Conservation (phyloP, 2,113 vertebrate genomes). For the Brachyistius frenatus region DNA sequence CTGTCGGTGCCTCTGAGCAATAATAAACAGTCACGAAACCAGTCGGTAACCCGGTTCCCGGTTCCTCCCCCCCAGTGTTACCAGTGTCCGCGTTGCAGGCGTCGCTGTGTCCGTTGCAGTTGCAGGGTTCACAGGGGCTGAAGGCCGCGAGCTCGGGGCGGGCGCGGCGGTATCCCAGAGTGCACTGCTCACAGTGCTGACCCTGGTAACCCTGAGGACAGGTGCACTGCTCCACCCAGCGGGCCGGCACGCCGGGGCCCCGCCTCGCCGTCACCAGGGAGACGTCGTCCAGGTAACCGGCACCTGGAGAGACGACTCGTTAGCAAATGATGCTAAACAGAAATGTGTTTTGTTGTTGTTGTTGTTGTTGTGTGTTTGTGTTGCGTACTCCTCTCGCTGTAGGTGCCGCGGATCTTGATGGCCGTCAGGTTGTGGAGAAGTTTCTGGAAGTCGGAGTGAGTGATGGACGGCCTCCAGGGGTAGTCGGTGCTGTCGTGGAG, state of each 20-base stretch:
- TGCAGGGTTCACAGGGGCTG: conserved; percentile 91
- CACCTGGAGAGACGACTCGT: conserved; percentile 78
- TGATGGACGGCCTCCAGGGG: conserved; percentile 92
- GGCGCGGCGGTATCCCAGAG: conserved; percentile 89
- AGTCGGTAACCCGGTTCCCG: fast-evolving
- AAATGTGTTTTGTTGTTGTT: background rate
- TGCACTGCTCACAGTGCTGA: conserved; percentile 94
- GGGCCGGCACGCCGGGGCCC: conserved; percentile 84
- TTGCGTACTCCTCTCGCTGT: conserved; percentile 92
- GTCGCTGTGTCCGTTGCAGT: conserved; percentile 94
- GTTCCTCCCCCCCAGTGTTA: conserved; percentile 44
- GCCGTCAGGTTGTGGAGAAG: conserved; percentile 95
- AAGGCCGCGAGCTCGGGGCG: conserved; percentile 86
- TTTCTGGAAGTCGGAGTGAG: conserved; percentile 93
- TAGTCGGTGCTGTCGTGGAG: conserved; percentile 94
- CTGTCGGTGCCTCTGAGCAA: too few relatives aligned
- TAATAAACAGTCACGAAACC: background rate
- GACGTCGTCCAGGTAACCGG: conserved; percentile 92
- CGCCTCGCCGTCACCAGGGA: conserved; percentile 87
- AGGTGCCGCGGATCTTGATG: conserved; percentile 95
- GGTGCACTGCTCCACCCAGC: conserved; percentile 94
- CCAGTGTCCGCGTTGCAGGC: conserved; percentile 89
- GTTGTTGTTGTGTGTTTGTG: fast-evolving
- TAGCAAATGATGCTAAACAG: fast-evolving
- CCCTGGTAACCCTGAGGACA: conserved; percentile 93